Evolutionary conservation across 2,113 vertebrate genomes (phyloP), one percentile per base, ranked within the genome.

Genomic region (Orthonyx spaldingii): DNA sequence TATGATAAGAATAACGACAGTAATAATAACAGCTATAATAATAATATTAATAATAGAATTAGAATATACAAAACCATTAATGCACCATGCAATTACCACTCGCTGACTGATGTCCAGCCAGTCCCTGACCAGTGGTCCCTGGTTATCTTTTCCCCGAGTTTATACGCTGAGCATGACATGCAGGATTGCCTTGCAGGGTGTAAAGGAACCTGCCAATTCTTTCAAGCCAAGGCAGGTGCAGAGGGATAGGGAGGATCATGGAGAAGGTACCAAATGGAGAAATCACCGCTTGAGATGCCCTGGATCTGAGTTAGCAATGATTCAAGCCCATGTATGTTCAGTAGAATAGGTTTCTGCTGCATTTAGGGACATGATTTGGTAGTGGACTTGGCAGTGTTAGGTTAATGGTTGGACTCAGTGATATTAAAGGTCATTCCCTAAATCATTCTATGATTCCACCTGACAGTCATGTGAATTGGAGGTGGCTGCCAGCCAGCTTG

Each of bases 241-340:
- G 28, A 42, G n/a, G 12, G n/a, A 32, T 3, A n/a, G 17, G 30
- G 50, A 28, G 24, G 11, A 7, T 39, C n/a, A 32, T 19, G 44
- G 7, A 53, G 57, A 65, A 79, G 28, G 18, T 22, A 22, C 20
- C 14, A 44, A 59, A 14, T 16, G n/a, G 53, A 35, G 32, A 55
- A 49, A 21, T 59, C 26, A 9, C 17, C 4, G 0, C 10, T 26
- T 3, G 22, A 50, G 59, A 23, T 22, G 19, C n/a, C 75, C 16
- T 33, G n/a, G 27, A 18, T n/a, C 49, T 2, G 1, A 16, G 21
- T 10, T 15, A 44, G 33, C n/a, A 9, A 5, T 15, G 2, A 3
- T 37, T 86, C 20, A 18, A 68, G 33, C 23, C 47, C 35, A 5
- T 1, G 0, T 13, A 10, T 32, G 19, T 2, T 28, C 10, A 4